phyloP scores from a whole-genome alignment of 2,888 invertebrate species.

The Drosophila mettleri region DNA sequence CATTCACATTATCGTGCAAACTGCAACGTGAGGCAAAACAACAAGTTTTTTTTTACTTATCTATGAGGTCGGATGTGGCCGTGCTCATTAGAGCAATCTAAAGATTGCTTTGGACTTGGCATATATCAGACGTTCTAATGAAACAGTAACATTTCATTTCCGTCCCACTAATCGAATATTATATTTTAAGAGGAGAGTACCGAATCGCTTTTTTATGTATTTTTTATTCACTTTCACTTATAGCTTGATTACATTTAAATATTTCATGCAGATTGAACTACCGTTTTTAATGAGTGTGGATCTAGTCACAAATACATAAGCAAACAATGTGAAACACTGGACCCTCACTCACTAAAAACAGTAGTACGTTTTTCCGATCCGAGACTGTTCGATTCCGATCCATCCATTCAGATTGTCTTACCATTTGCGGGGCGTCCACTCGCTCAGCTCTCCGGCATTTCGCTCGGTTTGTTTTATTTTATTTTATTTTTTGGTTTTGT shows the following conservation, averaged over 20 bases:
- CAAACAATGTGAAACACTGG: slow-evolving; percentile 85
- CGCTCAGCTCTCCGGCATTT: slow-evolving; percentile 29
- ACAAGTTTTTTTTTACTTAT: not conserved
- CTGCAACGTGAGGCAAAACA: not conserved
- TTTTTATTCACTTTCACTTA: too few relatives aligned
- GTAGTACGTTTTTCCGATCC: slow-evolving; percentile 60
- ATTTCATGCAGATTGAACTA: slow-evolving; percentile 67
- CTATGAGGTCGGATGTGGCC: not conserved
- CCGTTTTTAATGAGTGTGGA: slow-evolving; percentile 86
- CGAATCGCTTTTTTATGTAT: too few relatives aligned
- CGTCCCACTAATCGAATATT: not conserved
- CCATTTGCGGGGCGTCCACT: slow-evolving; percentile 55
- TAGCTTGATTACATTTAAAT: not conserved
- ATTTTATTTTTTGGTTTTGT: not conserved
- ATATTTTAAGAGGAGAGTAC: not conserved
- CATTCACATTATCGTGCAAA: not conserved
- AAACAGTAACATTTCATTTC: not conserved
- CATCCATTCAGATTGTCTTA: slow-evolving; percentile 21
- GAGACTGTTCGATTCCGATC: too few relatives aligned
- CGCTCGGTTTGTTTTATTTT: slow-evolving; percentile 39
- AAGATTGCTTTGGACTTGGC: not conserved
- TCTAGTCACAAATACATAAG: slow-evolving; percentile 85
- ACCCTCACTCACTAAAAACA: slow-evolving; percentile 86
- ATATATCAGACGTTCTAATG: not conserved
- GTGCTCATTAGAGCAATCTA: not conserved